Conservation (phyloP, 2,797 vertebrate genomes). For the Vultur gryphus region DNA sequence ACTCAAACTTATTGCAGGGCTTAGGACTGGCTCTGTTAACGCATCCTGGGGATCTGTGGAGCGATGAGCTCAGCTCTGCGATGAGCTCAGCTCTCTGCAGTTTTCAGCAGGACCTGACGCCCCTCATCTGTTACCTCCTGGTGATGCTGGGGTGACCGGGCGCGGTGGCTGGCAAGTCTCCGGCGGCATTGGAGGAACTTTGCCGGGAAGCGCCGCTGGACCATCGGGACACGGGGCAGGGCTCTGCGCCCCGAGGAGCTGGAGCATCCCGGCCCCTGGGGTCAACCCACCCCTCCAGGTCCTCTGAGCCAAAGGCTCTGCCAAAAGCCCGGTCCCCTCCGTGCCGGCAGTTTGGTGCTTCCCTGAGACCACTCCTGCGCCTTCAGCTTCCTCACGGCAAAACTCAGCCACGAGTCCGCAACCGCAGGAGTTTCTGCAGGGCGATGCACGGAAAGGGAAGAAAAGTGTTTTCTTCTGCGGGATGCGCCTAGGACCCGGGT, state of each 20-base stretch:
- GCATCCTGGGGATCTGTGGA: background rate
- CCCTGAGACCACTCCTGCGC: background rate
- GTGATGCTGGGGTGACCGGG: rapidly evolving
- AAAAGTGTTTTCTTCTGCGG: background rate
- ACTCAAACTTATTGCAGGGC: background rate
- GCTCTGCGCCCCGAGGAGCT: background rate
- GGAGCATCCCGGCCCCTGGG: background rate
- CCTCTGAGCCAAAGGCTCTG: background rate
- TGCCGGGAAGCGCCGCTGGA: background rate
- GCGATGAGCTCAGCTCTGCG: background rate
- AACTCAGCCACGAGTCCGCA: background rate
- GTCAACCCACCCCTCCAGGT: rapidly evolving
- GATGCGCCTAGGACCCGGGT: background rate
- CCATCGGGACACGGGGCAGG: rapidly evolving
- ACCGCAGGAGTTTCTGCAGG: background rate
- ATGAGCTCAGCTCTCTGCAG: rapidly evolving
- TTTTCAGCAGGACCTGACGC: background rate
- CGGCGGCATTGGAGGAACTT: background rate
- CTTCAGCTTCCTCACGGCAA: background rate
- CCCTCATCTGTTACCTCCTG: background rate
- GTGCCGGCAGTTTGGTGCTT: background rate
- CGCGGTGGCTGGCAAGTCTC: background rate
- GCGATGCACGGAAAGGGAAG: background rate
- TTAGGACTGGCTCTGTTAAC: background rate
- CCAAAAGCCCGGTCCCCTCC: background rate